Conservation (phyloP, 2,888 invertebrate genomes). For the Drosophila neutralis region DNA sequence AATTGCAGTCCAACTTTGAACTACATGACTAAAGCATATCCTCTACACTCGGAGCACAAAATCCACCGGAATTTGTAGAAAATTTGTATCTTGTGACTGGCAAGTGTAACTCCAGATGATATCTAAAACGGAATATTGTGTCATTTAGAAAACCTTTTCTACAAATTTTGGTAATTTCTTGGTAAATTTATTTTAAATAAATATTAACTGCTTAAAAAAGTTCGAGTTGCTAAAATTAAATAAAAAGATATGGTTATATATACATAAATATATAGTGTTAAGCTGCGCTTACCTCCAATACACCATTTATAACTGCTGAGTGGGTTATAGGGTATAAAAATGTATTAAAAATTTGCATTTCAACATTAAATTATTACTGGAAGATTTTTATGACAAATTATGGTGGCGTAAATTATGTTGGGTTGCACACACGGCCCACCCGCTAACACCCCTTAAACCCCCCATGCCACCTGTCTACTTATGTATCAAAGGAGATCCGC, state of each 20-base stretch:
- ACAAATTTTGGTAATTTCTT: too few relatives aligned
- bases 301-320: neutral
- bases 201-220: neutral
- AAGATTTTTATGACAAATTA: conserved; percentile 84
- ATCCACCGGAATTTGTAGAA: neutral
- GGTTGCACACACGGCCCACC: conserved; percentile 42
- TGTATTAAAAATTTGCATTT: conserved; percentile 80
- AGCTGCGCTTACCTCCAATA: neutral
- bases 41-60: neutral
- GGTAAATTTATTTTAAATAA: neutral
- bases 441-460: neutral
- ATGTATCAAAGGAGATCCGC: conserved; percentile 47
- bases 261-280: neutral
- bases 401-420: conserved; percentile 83
- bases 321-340: conserved; percentile 49
- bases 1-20: neutral
- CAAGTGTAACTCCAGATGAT: neutral
- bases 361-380: conserved; percentile 76
- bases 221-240: neutral
- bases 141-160: neutral
- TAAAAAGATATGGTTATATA: neutral
- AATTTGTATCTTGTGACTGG: neutral
- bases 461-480: conserved; percentile 15
- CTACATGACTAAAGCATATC: conserved; percentile 19
- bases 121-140: neutral